Base-by-base conservation (phyloP, 2,797 vertebrate species). In the Balearica regulorum region DNA sequence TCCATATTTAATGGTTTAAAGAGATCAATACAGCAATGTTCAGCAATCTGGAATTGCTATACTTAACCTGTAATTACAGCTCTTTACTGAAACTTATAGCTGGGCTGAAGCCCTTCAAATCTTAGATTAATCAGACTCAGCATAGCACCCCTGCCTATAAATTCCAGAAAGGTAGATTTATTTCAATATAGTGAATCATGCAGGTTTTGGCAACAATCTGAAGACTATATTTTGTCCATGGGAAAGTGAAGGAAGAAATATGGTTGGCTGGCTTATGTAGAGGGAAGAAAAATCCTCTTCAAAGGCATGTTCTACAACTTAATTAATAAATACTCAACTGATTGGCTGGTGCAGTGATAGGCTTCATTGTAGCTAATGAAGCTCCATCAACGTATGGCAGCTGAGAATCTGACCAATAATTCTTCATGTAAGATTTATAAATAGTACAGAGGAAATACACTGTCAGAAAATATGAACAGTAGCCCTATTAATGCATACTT, bases 61-160 rank as follows among this genome's bases (percentile, higher is more conserved):
- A 87, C 81, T 97, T 96, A 95, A 80, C 53, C 83, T 95, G 37
- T 66, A 95, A 96, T 97, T 97, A 94, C 25, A 95, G 51, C 46
- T 96, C n/a, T 88, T 96, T 87, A 85, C 68, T 95, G 84, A 97
- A 97, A 96, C 75, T 78, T 94, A 95, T 48, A 94, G 76, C 46
- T 78, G 80, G 79, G 75, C 53, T 96, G 79, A 84, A 97, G 61
- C 15, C 73, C 83, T 97, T 95, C 90, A 88, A 93, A 97, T 96
- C 29, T 85, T 83, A 95, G 65, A 58, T 97, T 84, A 92, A 95
- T 97, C 94, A 96, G 57, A 58, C 51, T 96, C 89, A 92, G 82
- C 20, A 82, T 53, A 96, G 44, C 9, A 0, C 41, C 62, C 43
- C n/a, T 82, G n/a, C 28, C 61, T 66, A 68, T 87, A 94, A 84